Evolutionary conservation across 2,888 invertebrate genomes (phyloP).

Genomic region (Torymus tubicola): DNA sequence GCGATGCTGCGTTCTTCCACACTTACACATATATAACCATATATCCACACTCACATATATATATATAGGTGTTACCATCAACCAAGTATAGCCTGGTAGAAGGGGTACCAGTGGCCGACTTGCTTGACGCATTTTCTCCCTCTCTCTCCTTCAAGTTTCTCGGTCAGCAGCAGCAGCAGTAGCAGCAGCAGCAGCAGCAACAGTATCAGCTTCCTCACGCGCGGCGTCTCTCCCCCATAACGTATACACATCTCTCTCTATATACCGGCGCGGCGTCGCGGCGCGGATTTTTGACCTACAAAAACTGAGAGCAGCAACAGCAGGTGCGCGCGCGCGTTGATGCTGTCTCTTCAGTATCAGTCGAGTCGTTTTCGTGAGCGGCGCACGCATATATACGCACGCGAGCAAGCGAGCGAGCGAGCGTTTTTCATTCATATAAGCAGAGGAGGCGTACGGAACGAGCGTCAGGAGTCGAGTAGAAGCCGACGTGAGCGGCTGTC

Average conservation of each 20-base stretch:
- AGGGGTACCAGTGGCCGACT: not conserved
- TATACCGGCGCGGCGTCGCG: not conserved
- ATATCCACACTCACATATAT: too few species aligned
- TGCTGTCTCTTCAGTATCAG: not conserved
- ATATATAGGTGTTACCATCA: too few species aligned
- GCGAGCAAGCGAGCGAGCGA: too few species aligned
- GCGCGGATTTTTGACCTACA: conserved; percentile 58
- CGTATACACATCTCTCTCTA: not conserved
- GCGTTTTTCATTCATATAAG: too few species aligned
- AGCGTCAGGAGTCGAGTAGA: too few species aligned
- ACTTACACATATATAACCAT: too few species aligned
- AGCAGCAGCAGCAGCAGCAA: conserved; percentile 16
- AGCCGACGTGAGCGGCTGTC: too few species aligned
- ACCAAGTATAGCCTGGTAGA: too few species aligned
- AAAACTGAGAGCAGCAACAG: conserved; percentile 28
- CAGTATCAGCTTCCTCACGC: not conserved
- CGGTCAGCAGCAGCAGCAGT: conserved; percentile 29
- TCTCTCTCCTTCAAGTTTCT: conserved; percentile 30
- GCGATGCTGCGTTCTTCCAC: too few species aligned
- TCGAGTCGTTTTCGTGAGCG: conserved; percentile 29
- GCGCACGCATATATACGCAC: not conserved
- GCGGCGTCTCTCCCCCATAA: not conserved
- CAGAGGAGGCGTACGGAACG: too few species aligned
- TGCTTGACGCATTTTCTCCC: not conserved
- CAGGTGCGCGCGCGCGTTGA: not conserved